A percentile compares a stretch with the other conserved stretches of the same genome.
Evolutionary conservation across 2,797 vertebrate species (phyloP).

Genomic region (Myotis vivesi): DNA sequence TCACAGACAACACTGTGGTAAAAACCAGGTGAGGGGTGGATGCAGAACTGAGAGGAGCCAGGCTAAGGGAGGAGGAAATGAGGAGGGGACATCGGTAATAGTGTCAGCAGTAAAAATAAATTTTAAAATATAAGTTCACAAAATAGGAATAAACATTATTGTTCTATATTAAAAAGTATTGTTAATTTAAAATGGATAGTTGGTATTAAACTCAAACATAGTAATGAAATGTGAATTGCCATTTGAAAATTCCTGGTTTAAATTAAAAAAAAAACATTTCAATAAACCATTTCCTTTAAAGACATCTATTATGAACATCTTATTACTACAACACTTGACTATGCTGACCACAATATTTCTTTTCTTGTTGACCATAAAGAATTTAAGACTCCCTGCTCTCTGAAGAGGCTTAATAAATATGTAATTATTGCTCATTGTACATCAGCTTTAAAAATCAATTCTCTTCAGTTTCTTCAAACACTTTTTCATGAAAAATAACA

Average conservation of each 20-base stretch:
- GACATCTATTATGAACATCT: background rate
- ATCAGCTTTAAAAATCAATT: slow-evolving; percentile 2
- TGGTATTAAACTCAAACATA: background rate
- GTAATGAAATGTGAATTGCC: background rate
- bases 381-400: background rate
- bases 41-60: too few relatives aligned
- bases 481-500: background rate
- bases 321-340: background rate
- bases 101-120: too few relatives aligned
- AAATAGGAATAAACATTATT: background rate
- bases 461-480: background rate
- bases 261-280: background rate
- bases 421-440: background rate
- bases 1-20: too few relatives aligned
- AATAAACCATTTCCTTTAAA: background rate
- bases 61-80: too few relatives aligned
- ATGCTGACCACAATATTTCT: background rate
- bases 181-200: background rate
- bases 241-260: background rate
- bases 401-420: background rate
- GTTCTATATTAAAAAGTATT: background rate
- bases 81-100: too few relatives aligned
- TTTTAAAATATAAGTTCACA: background rate
- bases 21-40: too few relatives aligned
- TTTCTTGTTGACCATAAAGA: background rate